Percentiles rank a stretch among this genome's conserved stretches.
Conservation (phyloP, 1,140 invertebrate species). For the Atta texana region DNA sequence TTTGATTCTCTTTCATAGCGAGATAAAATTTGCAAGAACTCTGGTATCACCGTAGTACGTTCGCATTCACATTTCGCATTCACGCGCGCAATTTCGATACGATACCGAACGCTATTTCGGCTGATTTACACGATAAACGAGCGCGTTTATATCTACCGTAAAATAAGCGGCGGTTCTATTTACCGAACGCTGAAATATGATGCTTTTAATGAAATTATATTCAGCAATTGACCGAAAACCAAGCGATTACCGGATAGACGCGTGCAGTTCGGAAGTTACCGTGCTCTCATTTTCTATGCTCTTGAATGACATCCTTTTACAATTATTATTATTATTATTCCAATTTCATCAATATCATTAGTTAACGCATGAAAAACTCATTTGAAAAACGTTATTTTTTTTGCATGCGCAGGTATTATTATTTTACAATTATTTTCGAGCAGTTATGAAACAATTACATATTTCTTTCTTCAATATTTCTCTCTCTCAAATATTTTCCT, state of each 20-base stretch:
- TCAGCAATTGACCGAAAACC: conserved; percentile 6
- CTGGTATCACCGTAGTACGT: conserved; percentile 2
- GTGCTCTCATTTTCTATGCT: conserved; percentile 1
- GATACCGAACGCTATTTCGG: conserved; percentile 39
- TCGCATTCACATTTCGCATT: background rate
- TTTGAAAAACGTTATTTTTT: background rate
- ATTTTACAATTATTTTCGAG: conserved; percentile 9
- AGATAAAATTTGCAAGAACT: conserved; percentile 66
- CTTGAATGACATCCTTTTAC: conserved; percentile 23
- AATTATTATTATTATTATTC: conserved; percentile 29
- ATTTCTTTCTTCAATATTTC: background rate
- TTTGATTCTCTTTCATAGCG: conserved; percentile 24
- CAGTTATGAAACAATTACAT: background rate
- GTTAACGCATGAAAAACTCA: background rate
- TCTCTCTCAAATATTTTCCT: conserved; percentile 1
- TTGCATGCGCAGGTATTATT: background rate
- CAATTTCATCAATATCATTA: background rate
- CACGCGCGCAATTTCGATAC: conserved; percentile 14
- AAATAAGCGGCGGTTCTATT: conserved; percentile 49
- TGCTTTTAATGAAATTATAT: conserved; percentile 68
- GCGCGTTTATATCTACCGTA: conserved; percentile 51
- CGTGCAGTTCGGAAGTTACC: background rate
- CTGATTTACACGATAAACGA: conserved; percentile 49
- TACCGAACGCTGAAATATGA: conserved; percentile 61
- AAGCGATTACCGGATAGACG: conserved; percentile 21